These are phyloP conservation scores for Phragmatobia fuliginosa DNA, from an alignment of 2,888 invertebrate genomes.

Conservation along the genomic window DNA sequence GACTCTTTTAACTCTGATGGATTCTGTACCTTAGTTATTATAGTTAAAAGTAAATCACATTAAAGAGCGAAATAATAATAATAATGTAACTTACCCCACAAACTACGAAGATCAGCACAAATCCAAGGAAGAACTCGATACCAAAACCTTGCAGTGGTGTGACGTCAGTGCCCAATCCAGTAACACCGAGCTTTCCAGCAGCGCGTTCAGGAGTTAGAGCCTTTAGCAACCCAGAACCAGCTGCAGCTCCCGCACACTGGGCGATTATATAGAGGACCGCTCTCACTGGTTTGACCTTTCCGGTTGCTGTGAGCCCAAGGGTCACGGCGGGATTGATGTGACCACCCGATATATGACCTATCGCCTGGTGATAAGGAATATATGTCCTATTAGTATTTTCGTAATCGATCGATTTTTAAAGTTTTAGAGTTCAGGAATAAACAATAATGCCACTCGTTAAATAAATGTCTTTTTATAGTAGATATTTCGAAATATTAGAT, in stretches of 20 bases:
- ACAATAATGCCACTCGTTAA: too few species aligned
- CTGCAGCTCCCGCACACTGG: constrained; percentile 94
- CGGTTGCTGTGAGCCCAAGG: constrained; percentile 91
- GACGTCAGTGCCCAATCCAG: constrained; percentile 87
- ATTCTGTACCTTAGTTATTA: not conserved
- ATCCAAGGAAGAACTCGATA: constrained; percentile 95
- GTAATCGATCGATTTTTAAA: too few species aligned
- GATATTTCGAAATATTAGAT: too few species aligned
- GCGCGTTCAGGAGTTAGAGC: constrained; percentile 89
- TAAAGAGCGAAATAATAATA: not conserved
- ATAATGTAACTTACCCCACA: constrained; percentile 89
- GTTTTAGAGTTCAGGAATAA: too few species aligned
- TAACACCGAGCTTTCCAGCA: constrained; percentile 90
- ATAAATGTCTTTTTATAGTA: too few species aligned
- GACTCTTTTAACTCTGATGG: too few species aligned
- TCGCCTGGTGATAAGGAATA: constrained; percentile 83
- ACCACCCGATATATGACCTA: constrained; percentile 95
- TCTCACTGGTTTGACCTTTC: constrained; percentile 91
- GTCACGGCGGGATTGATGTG: constrained; percentile 98
- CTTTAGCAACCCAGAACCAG: constrained; percentile 91
- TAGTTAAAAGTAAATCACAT: not conserved
- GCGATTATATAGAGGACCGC: constrained; percentile 93
- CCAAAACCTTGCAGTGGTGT: constrained; percentile 93
- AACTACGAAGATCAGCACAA: constrained; percentile 95
- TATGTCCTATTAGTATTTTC: not conserved